phyloP scores from a whole-genome alignment of 2,113 vertebrate genomes.

The Murina feae region DNA sequence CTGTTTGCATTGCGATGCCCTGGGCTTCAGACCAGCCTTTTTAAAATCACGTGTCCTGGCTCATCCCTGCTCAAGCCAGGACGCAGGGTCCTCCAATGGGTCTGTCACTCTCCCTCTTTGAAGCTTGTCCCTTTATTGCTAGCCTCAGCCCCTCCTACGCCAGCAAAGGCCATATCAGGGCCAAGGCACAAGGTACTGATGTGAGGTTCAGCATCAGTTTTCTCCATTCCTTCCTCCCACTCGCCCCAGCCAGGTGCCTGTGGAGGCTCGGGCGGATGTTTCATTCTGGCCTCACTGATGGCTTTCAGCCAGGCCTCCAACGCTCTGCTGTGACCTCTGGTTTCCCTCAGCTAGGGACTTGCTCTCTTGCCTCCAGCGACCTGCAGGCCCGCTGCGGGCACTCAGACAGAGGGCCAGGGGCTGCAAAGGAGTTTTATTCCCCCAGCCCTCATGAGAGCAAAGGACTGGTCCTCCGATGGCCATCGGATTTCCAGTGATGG shows the following conservation, averaged over 20 bases:
- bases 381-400: accelerated
- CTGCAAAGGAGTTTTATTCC: not conserved
- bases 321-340: not conserved
- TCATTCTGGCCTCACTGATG: not conserved
- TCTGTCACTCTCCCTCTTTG: not conserved
- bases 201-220: not conserved
- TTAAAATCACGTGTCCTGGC: not conserved
- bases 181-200: slow-evolving; percentile 17
- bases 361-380: not conserved
- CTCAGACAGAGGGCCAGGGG: accelerated
- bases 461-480: not conserved
- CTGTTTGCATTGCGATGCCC: not conserved
- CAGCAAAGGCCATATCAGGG: slow-evolving; percentile 16
- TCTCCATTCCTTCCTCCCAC: slow-evolving; percentile 18
- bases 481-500: not conserved
- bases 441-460: not conserved
- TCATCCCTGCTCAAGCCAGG: not conserved
- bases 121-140: not conserved
- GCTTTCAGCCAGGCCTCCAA: slow-evolving; percentile 43
- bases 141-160: not conserved
- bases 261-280: slow-evolving; percentile 49
- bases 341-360: not conserved
- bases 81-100: accelerated
- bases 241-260: slow-evolving; percentile 41
- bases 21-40: not conserved